Evolutionary conservation across 2,113 vertebrate genomes (phyloP).

Genomic region (Bufo bufo): DNA sequence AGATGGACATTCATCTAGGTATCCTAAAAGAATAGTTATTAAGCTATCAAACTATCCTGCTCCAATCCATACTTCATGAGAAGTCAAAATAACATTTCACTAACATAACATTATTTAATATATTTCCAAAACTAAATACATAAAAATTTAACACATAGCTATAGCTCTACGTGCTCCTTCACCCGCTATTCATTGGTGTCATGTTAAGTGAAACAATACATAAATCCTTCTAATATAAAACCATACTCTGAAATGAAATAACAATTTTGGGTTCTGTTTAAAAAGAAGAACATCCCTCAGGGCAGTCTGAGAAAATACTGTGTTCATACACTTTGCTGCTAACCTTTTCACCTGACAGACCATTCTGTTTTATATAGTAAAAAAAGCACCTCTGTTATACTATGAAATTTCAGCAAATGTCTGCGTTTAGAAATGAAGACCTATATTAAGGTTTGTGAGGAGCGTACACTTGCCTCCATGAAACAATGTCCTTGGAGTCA

Average conservation of each 20-base stretch:
- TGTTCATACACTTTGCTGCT: not conserved
- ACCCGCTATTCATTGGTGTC: not conserved
- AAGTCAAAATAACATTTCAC: not conserved
- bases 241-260: not conserved
- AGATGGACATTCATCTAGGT: not conserved
- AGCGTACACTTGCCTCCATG: not conserved
- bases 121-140: too few species aligned
- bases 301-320: not conserved
- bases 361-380: not conserved
- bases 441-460: not conserved
- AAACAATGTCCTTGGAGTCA: not conserved
- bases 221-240: not conserved
- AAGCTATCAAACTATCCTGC: not conserved
- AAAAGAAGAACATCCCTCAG: not conserved
- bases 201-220: not conserved
- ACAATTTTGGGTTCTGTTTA: not conserved
- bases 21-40: not conserved
- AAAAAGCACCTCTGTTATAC: not conserved
- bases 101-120: not conserved
- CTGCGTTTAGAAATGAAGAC: not conserved
- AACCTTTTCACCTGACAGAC: not conserved
- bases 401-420: not conserved
- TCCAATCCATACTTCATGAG: not conserved
- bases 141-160: too few species aligned
- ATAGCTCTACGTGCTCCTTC: not conserved